These are phyloP conservation scores for Hipparchia sbordonii DNA, from an alignment of 2,888 invertebrate species.

Conservation along the genomic window DNA sequence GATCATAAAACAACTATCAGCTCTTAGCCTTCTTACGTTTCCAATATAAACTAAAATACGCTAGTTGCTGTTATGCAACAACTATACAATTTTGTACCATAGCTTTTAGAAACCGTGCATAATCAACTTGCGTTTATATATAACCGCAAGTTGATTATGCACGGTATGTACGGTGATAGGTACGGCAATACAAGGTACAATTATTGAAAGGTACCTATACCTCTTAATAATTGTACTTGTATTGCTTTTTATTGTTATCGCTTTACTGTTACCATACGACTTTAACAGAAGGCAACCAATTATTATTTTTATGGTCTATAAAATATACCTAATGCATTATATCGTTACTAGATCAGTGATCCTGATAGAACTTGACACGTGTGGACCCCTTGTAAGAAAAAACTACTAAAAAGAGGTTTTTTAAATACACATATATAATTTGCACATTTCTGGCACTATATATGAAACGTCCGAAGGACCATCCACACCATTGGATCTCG, in stretches of 20 bases:
- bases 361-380: too few relatives aligned
- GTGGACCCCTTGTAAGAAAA: too few relatives aligned
- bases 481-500: too few relatives aligned
- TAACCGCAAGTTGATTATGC: too few relatives aligned
- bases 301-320: slow-evolving; percentile 2
- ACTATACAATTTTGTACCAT: slow-evolving; percentile 53
- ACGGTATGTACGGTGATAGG: too few relatives aligned
- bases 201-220: slow-evolving; percentile 22
- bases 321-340: too few relatives aligned
- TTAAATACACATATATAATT: too few relatives aligned
- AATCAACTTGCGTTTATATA: slow-evolving; percentile 53
- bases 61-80: slow-evolving; percentile 54
- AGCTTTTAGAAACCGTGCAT: slow-evolving; percentile 57
- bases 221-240: slow-evolving; percentile 33
- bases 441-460: too few relatives aligned
- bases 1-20: background rate
- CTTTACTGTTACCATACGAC: slow-evolving; percentile 50
- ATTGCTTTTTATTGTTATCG: slow-evolving; percentile 57
- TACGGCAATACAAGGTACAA: too few relatives aligned
- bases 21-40: slow-evolving; percentile 24
- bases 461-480: too few relatives aligned
- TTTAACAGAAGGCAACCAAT: slow-evolving; percentile 10
- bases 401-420: too few relatives aligned
- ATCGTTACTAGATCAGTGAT: too few relatives aligned
- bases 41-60: slow-evolving; percentile 26